Percentiles rank a stretch among this genome's conserved stretches.
Conservation (phyloP, 2,113 vertebrate species). For the Salvelinus fontinalis region DNA sequence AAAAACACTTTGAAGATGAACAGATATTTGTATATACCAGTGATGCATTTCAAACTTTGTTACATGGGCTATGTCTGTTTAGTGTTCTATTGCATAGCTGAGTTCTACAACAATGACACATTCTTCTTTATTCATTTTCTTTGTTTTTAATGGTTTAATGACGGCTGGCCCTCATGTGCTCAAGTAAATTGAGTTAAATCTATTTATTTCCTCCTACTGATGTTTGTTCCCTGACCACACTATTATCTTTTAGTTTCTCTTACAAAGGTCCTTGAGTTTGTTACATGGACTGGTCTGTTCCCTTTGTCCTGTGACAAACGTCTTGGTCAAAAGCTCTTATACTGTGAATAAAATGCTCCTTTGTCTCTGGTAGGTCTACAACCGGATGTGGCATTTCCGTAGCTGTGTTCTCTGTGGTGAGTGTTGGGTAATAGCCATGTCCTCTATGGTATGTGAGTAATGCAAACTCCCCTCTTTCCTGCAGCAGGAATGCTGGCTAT, state of each 20-base stretch:
- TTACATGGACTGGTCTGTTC: too few species aligned
- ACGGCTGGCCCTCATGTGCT: too few species aligned
- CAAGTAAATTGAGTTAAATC: too few species aligned
- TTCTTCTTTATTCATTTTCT: background rate
- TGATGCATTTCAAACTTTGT: background rate
- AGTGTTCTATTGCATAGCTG: background rate
- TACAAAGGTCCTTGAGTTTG: background rate
- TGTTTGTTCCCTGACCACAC: background rate
- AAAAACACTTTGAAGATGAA: background rate
- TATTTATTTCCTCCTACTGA: background rate
- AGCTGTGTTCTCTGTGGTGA: background rate
- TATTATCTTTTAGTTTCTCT: background rate
- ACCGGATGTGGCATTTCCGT: background rate
- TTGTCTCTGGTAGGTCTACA: background rate
- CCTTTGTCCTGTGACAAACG: background rate
- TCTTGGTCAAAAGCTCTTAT: background rate
- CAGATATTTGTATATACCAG: background rate
- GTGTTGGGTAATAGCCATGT: constrained; percentile 11
- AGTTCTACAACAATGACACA: background rate
- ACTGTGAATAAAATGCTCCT: background rate
- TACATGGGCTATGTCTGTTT: background rate
- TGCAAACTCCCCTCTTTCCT: constrained; percentile 21
- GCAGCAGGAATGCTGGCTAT: constrained; percentile 21
- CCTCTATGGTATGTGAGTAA: constrained; percentile 45
- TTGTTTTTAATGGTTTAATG: too few species aligned